Evolutionary conservation across 1,140 invertebrate genomes (phyloP).

Genomic region (Scaptomyza hsui): DNA sequence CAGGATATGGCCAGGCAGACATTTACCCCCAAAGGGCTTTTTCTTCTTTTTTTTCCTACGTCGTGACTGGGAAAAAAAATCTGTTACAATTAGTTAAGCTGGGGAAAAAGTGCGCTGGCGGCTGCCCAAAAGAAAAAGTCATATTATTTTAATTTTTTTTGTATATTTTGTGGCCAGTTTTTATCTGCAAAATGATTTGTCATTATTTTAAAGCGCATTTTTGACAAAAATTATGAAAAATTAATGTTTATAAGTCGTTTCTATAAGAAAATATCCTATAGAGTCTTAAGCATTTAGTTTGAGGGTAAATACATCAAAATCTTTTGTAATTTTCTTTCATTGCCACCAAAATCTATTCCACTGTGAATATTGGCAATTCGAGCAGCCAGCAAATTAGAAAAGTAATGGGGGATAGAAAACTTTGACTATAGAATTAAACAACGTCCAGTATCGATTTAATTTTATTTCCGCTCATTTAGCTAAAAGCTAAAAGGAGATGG

Average conservation of each 20-base stretch:
- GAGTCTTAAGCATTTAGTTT: neutral
- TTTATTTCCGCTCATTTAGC: constrained; percentile 83
- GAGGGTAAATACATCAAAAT: neutral
- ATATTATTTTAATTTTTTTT: constrained; percentile 51
- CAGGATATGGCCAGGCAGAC: constrained; percentile 74
- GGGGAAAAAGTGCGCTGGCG: constrained; percentile 38
- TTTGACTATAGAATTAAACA: constrained; percentile 67
- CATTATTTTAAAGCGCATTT: constrained; percentile 79
- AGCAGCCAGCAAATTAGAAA: constrained; percentile 37
- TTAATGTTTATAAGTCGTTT: constrained; percentile 50
- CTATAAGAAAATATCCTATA: too few species aligned
- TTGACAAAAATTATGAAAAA: constrained; percentile 57
- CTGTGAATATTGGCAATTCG: constrained; percentile 51
- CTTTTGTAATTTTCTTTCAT: constrained; percentile 7
- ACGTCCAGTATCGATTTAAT: constrained; percentile 81
- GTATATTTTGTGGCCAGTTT: constrained; percentile 27
- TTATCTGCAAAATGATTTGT: constrained; percentile 83
- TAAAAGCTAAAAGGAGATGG: constrained; percentile 63
- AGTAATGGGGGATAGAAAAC: constrained; percentile 44
- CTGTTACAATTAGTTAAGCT: constrained; percentile 83
- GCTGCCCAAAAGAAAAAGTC: constrained; percentile 50
- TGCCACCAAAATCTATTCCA: constrained; percentile 16
- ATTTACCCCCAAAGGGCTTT: constrained; percentile 56
- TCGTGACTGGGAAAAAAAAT: constrained; percentile 69
- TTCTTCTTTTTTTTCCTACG: constrained; percentile 34